Evolutionary conservation across 2,888 invertebrate species (phyloP).

Genomic region (Listrodromus nycthemerus): DNA sequence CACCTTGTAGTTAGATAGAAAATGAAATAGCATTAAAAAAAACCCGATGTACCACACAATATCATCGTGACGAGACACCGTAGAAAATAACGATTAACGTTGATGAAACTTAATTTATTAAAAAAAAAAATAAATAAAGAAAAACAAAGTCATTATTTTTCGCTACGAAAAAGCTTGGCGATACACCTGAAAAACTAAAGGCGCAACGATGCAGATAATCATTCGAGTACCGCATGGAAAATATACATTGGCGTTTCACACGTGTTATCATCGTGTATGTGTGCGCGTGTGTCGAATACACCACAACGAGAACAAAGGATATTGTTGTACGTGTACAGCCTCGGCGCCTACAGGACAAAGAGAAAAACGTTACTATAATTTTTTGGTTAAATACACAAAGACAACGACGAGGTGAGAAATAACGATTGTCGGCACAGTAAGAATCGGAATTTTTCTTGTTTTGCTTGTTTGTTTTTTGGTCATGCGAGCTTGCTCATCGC

Average conservation of each 20-base stretch:
- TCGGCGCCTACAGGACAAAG: slow-evolving; percentile 30
- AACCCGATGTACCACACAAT: background rate
- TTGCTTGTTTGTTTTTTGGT: no score
- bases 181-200: background rate
- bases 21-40: slow-evolving; percentile 8
- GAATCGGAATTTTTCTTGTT: slow-evolving; percentile 6
- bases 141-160: slow-evolving; percentile 57
- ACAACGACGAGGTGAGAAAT: slow-evolving; percentile 31
- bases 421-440: slow-evolving; percentile 10
- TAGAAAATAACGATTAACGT: background rate
- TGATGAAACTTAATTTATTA: slow-evolving; percentile 25
- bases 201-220: slow-evolving; percentile 2
- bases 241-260: slow-evolving; percentile 21
- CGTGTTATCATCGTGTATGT: background rate
- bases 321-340: slow-evolving; percentile 21
- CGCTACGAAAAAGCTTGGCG: slow-evolving; percentile 29
- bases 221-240: slow-evolving; percentile 24
- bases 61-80: slow-evolving; percentile 4
- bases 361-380: slow-evolving; percentile 67
- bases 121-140: background rate
- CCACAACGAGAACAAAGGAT: slow-evolving; percentile 30
- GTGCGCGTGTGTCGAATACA: slow-evolving; percentile 3
- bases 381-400: slow-evolving; percentile 59
- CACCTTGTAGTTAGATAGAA: background rate
- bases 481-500: slow-evolving; percentile 73